Evolutionary conservation across 2,113 vertebrate species (phyloP), one percentile per base, ranked within the genome.

Genomic region (Pituophis catenifer): DNA sequence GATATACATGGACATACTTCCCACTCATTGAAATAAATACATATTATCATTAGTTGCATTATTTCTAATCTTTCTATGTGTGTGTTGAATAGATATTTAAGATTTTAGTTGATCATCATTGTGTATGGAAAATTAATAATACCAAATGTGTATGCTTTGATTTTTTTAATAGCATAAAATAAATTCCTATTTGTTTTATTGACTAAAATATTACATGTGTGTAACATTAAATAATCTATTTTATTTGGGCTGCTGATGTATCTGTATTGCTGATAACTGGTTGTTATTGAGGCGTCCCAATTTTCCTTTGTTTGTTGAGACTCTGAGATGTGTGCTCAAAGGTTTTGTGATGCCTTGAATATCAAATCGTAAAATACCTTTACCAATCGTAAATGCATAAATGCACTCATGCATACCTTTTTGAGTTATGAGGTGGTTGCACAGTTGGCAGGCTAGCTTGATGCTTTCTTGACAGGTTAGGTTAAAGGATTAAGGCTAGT

Each of bases 381-480:
- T 93, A 96, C 94, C 53, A 96, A 95, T 96, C 96, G 97, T 95
- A 97, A 97, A 97, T 96, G 95, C 96, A 96, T 95, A 95, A 90
- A 96, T 94, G 95, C 97, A 19, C 92, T 97, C 97, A 97, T 95
- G 96, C 96, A 95, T 97, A 97, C 96, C 97, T 96, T 97, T 96
- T 95, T 93, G 95, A 97, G 95, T 96, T 97, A 97, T 97, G 96
- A 97, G 97, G 97, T 97, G 96, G 96, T 95, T 97, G 96, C 91
- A 96, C 96, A 97, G 97, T 97, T 96, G 94, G 90, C 94, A 88
- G 96, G 96, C 95, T 95, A 90, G 94, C 96, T 97, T 98, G 97
- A 97, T 90, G 94, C 95, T 96, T 96, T 86, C 96, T 95, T 97
- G 97, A 97, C 97, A 98, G 98, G 96, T 96, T 97, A 93, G 97